These are phyloP conservation scores for Hafferia zeledoni DNA, from an alignment of 2,797 vertebrate genomes.

Conservation along the genomic window DNA sequence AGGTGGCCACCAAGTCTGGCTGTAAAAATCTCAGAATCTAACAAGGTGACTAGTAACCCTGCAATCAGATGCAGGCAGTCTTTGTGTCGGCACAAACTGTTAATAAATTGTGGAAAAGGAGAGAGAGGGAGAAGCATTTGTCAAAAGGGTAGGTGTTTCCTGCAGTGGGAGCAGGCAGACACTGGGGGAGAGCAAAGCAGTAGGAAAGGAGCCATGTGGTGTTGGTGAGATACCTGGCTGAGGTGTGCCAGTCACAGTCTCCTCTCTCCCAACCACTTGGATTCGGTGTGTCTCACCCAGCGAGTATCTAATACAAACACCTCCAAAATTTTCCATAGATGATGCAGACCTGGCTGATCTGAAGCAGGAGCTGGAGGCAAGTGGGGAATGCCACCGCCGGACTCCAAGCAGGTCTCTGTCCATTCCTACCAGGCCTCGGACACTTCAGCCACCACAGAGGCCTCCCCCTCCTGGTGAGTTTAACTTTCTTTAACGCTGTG, in stretches of 20 bases:
- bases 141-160: neutral
- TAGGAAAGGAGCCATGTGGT: fast-evolving
- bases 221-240: neutral
- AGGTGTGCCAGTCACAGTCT: neutral
- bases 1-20: neutral
- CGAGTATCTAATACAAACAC: neutral
- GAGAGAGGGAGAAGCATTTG: neutral
- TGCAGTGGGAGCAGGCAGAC: neutral
- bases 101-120: neutral
- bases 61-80: neutral
- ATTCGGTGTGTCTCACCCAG: neutral
- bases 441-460: constrained; percentile 76
- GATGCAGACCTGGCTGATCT: constrained; percentile 62
- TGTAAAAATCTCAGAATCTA: neutral
- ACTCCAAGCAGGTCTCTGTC: constrained; percentile 79
- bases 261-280: neutral
- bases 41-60: neutral
- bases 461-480: constrained; percentile 82
- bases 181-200: neutral
- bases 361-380: constrained; percentile 70
- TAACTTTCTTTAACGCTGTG: neutral
- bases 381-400: constrained; percentile 49
- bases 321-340: constrained; percentile 55
- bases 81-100: neutral
- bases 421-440: constrained; percentile 75